Base-by-base conservation (phyloP, 2,888 invertebrate genomes). In the Imbricaverruca yamaguchii region DNA sequence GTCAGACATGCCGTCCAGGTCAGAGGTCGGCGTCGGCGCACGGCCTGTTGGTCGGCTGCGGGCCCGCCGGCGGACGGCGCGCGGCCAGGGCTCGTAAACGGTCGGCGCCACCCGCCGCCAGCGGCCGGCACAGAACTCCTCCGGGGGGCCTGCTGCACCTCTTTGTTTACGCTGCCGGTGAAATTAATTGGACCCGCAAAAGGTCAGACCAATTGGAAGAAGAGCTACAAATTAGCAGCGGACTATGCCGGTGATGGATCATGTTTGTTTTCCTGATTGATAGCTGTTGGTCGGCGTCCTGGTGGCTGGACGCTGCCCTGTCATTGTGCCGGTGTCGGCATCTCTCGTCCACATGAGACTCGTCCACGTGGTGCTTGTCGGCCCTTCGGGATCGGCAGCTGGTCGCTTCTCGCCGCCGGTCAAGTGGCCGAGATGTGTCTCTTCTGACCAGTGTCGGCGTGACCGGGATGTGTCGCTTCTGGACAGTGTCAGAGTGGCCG, bases 201-300 rank as follows among this genome's bases (percentile, higher is more conserved):
- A 74, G 74, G 74, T 74, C 74, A 53, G 53, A 74, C 74, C 74
- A 74, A 74, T 74, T 74, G 74, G 74, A 74, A 53, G 53, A 25
- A 74, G 74, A 74, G 74, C 39, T 74, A 74, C 53, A 53, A 53
- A 74, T 74, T 74, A 74, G 23, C 53, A 53, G 74, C 1, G 74
- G 53, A 11, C 53, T 4, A 10, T 39, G 8, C 11, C 10, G 18
- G 15, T 74, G 74, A 74, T 74, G 53, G 74, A 74, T 74, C 21
- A 53, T 74, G 74, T 74, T 74, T 74, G 74, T 74, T 11, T 74
- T 74, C 8, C 18, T 74, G 74, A 74, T 53, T 39, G 74, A 74
- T 74, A 15, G 25, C 10, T 25, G 9, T n/a, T 13, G 65, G 65
- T 7, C 65, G 65, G 65, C 39, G 39, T 39, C 39, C 39, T 39